Evolutionary conservation across 2,888 invertebrate species (phyloP).

Genomic region (Arenicola marina): DNA sequence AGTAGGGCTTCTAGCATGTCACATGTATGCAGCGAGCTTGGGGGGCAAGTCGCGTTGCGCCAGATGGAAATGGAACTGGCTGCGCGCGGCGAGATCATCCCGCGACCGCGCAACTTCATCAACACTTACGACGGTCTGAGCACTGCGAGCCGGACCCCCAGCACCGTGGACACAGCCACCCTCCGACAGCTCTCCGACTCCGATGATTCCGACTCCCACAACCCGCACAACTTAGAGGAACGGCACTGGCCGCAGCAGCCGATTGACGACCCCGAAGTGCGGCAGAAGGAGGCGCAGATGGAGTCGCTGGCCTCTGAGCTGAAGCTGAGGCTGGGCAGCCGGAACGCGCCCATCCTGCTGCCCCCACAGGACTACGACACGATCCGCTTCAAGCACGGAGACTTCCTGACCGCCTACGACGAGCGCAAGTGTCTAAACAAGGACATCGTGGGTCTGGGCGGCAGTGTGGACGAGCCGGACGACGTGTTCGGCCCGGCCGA

Average conservation of each 20-base stretch:
- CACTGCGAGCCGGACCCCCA: background rate
- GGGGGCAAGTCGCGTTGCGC: too few relatives aligned
- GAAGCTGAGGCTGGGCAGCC: constrained; percentile 70
- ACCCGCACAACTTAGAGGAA: background rate
- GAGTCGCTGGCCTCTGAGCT: constrained; percentile 91
- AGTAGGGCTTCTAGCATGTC: too few relatives aligned
- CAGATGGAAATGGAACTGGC: constrained; percentile 71
- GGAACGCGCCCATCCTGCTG: constrained; percentile 29
- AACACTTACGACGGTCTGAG: background rate
- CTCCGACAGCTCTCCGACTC: too few relatives aligned
- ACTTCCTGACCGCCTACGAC: constrained; percentile 61
- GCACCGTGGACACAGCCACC: background rate
- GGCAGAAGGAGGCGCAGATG: constrained; percentile 66
- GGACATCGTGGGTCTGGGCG: constrained; percentile 16
- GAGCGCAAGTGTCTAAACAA: constrained; percentile 16
- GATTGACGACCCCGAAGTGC: background rate
- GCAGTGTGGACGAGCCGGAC: background rate
- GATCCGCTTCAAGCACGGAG: constrained; percentile 44
- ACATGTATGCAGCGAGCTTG: too few relatives aligned
- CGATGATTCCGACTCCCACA: background rate
- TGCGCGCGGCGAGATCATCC: constrained; percentile 36
- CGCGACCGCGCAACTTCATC: background rate
- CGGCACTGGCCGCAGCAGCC: background rate
- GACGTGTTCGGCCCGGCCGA: too few relatives aligned
- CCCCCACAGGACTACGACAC: constrained; percentile 27